Evolutionary conservation across 64 coral and sea anemone genomes (phyloP).

Genomic region (Pachyseris speciosa): DNA sequence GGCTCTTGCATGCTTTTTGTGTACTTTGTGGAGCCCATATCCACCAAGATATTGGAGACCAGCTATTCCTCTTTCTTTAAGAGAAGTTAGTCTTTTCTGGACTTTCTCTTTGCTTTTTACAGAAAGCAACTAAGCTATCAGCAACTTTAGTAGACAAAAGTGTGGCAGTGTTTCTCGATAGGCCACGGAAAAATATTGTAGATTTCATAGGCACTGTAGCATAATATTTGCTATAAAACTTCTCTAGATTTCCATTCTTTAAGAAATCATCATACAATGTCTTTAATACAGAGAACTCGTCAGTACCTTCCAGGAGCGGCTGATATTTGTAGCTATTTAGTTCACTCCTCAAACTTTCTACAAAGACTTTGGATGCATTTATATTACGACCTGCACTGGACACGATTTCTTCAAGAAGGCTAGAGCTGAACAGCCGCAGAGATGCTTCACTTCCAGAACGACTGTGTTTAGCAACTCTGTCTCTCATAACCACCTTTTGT

Average conservation of each 20-base stretch:
- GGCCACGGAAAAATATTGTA: slow-evolving; percentile 20
- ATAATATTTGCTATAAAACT: slow-evolving; percentile 42
- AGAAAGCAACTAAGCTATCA: slow-evolving; percentile 18
- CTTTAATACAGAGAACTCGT: slow-evolving; percentile 13
- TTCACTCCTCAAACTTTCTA: too few species aligned
- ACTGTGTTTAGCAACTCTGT: slow-evolving; percentile 10
- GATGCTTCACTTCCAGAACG: too few species aligned
- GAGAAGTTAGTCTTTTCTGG: neutral
- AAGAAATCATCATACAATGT: slow-evolving; percentile 26
- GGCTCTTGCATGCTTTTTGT: slow-evolving; percentile 50
- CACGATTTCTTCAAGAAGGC: too few species aligned
- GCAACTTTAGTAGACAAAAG: slow-evolving; percentile 22
- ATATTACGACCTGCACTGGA: neutral
- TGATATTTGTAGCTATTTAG: slow-evolving; percentile 11
- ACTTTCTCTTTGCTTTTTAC: slow-evolving; percentile 24
- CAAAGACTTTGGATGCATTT: neutral
- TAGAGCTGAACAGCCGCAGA: too few species aligned
- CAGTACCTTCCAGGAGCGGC: slow-evolving; percentile 4
- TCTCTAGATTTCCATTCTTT: slow-evolving; percentile 33
- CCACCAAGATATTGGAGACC: slow-evolving; percentile 32
- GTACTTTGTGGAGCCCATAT: slow-evolving; percentile 18
- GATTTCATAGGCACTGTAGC: slow-evolving; percentile 12
- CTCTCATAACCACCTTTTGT: slow-evolving; percentile 52
- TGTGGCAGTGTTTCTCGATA: slow-evolving; percentile 9
- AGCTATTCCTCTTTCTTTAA: neutral